phyloP scores from a whole-genome alignment of 2,888 invertebrate species.

The Hirtodrosophila duncani region DNA sequence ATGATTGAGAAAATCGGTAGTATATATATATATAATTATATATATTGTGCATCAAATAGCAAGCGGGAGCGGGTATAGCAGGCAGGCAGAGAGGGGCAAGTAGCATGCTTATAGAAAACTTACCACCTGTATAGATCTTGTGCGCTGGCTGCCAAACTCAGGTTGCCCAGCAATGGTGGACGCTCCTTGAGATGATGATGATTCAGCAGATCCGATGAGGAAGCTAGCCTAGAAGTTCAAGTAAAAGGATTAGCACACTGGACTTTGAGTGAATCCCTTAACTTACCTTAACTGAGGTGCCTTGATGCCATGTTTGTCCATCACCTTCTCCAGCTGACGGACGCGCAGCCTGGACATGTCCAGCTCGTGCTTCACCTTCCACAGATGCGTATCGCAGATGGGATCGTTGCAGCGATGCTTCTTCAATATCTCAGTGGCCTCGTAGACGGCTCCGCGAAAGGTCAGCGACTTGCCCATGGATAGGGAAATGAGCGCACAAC shows the following conservation, averaged over 20 bases:
- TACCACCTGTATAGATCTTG: conserved; percentile 79
- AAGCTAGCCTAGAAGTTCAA: conserved; percentile 79
- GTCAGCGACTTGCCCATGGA: conserved; percentile 91
- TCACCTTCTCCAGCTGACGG: conserved; percentile 90
- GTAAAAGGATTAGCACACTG: background rate
- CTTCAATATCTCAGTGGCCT: conserved; percentile 86
- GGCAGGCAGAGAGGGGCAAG: conserved; percentile 6
- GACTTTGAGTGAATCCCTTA: background rate
- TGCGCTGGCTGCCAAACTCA: conserved; percentile 79
- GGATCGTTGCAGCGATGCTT: conserved; percentile 88
- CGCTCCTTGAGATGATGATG: conserved; percentile 80
- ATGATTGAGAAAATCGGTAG: too few relatives aligned
- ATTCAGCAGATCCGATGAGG: conserved; percentile 82
- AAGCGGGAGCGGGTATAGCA: background rate
- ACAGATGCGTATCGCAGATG: conserved; percentile 88
- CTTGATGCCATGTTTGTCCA: conserved; percentile 90
- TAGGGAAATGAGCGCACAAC: conserved; percentile 95
- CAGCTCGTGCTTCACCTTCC: conserved; percentile 94
- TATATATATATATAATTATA: too few relatives aligned
- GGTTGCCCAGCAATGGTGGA: conserved; percentile 79
- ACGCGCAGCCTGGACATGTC: conserved; percentile 91
- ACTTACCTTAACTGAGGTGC: conserved; percentile 84
- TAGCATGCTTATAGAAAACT: conserved; percentile 74
- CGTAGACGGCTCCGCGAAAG: conserved; percentile 88
- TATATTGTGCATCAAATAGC: too few relatives aligned